These are phyloP conservation scores for Scylla paramamosain DNA, from an alignment of 1,140 invertebrate genomes.

Conservation along the genomic window DNA sequence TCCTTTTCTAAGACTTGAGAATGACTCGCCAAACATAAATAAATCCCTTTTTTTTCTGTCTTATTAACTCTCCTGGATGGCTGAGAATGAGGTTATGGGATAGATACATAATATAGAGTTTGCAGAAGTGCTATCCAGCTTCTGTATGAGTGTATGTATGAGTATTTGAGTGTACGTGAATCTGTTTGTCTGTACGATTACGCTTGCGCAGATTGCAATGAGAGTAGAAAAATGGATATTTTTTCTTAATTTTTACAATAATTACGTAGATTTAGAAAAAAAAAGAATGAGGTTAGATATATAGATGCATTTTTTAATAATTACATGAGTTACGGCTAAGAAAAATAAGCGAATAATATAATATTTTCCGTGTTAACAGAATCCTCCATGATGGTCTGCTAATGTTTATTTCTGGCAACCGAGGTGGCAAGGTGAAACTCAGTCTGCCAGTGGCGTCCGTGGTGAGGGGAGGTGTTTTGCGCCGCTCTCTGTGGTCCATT, in stretches of 20 bases:
- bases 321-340: no score
- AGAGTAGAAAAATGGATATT: not conserved
- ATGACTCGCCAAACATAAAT: no score
- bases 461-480: constrained; percentile 37
- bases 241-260: not conserved
- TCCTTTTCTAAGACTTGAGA: not conserved
- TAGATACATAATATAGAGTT: no score
- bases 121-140: no score
- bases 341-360: no score
- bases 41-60: no score
- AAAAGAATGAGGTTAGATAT: no score
- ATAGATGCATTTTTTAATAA: no score
- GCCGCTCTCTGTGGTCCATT: not conserved
- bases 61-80: no score
- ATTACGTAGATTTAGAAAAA: no score
- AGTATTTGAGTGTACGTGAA: constrained; percentile 28
- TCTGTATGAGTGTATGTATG: constrained; percentile 37
- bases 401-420: constrained; percentile 74
- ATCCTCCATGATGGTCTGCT: constrained; percentile 25
- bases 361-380: not conserved
- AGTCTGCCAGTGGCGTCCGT: constrained; percentile 67
- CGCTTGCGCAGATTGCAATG: no score
- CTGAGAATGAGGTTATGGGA: no score
- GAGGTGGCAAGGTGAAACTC: not conserved
- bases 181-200: constrained; percentile 2